Evolutionary conservation across 2,888 invertebrate species (phyloP).

Genomic region (Sinelater perroti): DNA sequence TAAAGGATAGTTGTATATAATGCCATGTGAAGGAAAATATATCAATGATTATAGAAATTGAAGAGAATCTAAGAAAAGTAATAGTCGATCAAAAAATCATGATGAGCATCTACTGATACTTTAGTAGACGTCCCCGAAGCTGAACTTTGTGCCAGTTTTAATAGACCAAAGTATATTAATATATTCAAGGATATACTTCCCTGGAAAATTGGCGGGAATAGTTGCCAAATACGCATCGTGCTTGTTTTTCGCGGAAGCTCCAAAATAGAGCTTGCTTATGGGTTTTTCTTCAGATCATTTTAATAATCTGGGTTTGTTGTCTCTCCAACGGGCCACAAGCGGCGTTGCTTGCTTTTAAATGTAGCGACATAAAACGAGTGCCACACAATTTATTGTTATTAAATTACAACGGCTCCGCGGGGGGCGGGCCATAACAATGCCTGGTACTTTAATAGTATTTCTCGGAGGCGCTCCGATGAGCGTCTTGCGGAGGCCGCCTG

Average conservation of each 20-base stretch:
- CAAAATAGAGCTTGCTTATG: conserved; percentile 1
- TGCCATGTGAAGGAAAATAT: no score
- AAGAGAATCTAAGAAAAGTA: no score
- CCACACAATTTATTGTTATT: conserved; percentile 7
- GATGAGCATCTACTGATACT: no score
- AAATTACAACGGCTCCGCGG: conserved; percentile 9
- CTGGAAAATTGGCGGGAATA: background rate
- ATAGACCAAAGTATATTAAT: no score
- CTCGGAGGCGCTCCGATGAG: conserved; percentile 3
- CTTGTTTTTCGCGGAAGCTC: background rate
- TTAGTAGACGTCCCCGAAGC: no score
- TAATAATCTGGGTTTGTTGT: background rate
- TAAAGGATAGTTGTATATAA: no score
- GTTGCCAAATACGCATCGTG: background rate
- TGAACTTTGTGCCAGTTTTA: no score
- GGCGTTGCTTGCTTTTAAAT: background rate
- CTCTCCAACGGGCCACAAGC: background rate
- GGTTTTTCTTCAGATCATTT: conserved; percentile 3
- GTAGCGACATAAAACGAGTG: conserved; percentile 1
- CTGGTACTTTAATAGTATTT: conserved; percentile 12
- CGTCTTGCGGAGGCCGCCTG: background rate
- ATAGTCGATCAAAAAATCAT: no score
- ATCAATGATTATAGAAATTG: no score
- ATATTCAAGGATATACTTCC: no score
- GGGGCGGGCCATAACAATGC: conserved; percentile 6